These are phyloP conservation scores for Onychorhynchus coronatus DNA, from an alignment of 2,113 vertebrate genomes.

Conservation along the genomic window DNA sequence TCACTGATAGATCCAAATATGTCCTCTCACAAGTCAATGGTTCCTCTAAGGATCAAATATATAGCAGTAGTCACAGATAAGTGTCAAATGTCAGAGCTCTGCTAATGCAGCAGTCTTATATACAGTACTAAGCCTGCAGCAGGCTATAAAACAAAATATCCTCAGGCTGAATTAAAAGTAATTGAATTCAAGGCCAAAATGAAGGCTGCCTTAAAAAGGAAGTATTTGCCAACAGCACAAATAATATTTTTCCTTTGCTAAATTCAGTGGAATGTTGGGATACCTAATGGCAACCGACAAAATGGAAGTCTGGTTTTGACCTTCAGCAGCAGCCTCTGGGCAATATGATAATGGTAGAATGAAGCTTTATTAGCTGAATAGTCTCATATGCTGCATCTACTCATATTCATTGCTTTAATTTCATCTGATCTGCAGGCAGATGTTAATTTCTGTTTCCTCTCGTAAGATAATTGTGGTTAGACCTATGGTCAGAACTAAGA, in stretches of 20 bases:
- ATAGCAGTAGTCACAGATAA: background rate
- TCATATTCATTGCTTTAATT: background rate
- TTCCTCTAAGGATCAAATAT: background rate
- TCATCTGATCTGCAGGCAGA: background rate
- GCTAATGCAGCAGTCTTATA: constrained; percentile 12
- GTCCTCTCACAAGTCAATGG: background rate
- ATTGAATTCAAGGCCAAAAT: background rate
- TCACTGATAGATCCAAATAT: background rate
- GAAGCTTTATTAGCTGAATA: background rate
- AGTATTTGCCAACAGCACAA: background rate
- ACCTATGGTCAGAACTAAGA: background rate
- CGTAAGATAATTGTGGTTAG: background rate
- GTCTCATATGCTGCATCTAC: background rate
- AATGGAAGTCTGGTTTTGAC: background rate
- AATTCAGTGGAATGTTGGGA: background rate
- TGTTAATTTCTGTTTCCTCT: background rate
- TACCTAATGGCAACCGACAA: background rate
- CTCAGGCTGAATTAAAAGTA: background rate
- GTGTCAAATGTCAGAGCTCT: background rate
- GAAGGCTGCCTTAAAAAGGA: background rate
- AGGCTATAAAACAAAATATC: background rate
- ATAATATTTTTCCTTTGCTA: background rate
- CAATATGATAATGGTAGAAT: background rate
- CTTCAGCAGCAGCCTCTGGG: background rate
- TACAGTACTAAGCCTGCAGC: background rate